phyloP scores from a whole-genome alignment of 2,113 vertebrate genomes.

The Buteo buteo region DNA sequence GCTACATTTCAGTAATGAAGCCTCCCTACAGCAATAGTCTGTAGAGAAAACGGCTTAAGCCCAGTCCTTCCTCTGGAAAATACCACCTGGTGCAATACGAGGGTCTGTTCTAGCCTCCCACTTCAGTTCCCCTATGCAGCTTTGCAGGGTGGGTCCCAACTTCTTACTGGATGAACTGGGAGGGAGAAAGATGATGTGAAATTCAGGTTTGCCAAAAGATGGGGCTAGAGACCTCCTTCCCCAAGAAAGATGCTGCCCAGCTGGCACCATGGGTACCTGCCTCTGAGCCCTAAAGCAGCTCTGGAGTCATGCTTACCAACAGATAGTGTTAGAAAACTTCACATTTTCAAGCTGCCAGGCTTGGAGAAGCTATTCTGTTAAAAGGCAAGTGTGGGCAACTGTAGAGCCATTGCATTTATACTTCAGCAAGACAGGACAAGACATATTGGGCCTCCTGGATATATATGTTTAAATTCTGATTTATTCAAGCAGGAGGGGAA shows the following conservation, averaged over 20 bases:
- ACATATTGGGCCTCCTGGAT: not conserved
- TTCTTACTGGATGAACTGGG: not conserved
- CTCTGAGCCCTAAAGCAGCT: not conserved
- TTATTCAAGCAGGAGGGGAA: not conserved
- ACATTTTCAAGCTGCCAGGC: not conserved
- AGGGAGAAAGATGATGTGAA: not conserved
- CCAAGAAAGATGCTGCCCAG: not conserved
- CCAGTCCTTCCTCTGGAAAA: not conserved
- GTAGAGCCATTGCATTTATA: not conserved
- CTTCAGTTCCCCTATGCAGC: not conserved
- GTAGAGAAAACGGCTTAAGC: not conserved
- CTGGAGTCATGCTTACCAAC: not conserved
- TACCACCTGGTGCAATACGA: not conserved
- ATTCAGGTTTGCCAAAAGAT: slow-evolving; percentile 15
- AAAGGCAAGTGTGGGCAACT: not conserved
- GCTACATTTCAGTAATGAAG: not conserved
- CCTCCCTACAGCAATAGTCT: not conserved
- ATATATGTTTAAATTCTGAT: not conserved
- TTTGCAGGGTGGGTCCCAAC: not conserved
- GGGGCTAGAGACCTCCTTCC: slow-evolving; percentile 15
- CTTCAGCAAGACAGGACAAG: not conserved
- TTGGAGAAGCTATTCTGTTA: not conserved
- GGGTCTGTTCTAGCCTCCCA: not conserved
- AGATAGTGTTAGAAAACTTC: not conserved
- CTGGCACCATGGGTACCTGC: not conserved